phyloP scores from a whole-genome alignment of 2,113 vertebrate species.

The Tyto alba region DNA sequence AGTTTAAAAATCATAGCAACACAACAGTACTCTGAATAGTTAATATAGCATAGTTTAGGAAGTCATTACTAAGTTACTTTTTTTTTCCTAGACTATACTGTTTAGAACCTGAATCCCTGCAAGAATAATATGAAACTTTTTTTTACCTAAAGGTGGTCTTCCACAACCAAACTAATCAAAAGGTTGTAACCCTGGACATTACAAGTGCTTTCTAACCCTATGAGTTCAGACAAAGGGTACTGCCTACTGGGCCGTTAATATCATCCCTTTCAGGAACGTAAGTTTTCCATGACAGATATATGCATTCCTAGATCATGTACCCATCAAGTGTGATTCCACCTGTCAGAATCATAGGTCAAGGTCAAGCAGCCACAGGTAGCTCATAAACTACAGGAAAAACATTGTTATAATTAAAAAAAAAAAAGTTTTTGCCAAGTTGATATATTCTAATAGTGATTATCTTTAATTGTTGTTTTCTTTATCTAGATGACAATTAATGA shows the following conservation, averaged over 20 bases:
- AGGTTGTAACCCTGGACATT: background rate
- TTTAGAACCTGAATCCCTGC: background rate
- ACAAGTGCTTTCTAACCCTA: rapidly evolving
- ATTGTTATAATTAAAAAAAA: background rate
- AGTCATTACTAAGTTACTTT: background rate
- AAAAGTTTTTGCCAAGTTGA: background rate
- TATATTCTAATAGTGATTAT: background rate
- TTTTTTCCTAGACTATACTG: background rate
- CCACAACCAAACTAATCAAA: background rate
- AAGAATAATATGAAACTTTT: background rate
- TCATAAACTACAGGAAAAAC: background rate
- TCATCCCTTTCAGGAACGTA: background rate
- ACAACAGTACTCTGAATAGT: background rate
- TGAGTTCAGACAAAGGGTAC: background rate
- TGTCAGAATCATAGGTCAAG: background rate
- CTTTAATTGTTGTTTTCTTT: background rate
- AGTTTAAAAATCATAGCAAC: background rate
- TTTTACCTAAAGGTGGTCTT: background rate
- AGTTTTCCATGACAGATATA: background rate
- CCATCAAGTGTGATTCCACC: background rate
- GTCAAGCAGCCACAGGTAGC: background rate
- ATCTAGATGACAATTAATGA: background rate
- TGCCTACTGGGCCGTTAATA: background rate
- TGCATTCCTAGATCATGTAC: background rate
- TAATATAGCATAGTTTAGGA: background rate